A percentile compares a stretch with the other conserved stretches of the same genome.
These are phyloP conservation scores for Oreocharis arfaki DNA, from an alignment of 2,113 vertebrate species.

Conservation along the genomic window DNA sequence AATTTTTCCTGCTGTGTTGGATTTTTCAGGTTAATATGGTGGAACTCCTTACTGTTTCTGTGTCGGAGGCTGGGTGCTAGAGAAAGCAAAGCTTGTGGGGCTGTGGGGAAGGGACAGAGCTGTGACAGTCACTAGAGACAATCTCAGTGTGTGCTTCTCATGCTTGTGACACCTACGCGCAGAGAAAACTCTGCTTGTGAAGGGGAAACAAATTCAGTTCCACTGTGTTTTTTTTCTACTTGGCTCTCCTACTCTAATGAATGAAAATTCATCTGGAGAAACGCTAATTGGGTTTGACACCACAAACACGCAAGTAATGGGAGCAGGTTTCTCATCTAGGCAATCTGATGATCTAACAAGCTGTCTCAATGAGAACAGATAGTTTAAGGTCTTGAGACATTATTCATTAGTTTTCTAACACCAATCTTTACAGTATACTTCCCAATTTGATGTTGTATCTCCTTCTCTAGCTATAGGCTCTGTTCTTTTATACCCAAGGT, in stretches of 20 bases:
- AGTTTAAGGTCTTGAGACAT: constrained; percentile 44
- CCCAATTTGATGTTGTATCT: neutral
- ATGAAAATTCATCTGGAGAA: constrained; percentile 30
- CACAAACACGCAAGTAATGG: constrained; percentile 13
- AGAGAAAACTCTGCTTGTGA: neutral
- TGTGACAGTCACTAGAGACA: neutral
- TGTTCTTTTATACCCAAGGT: constrained; percentile 23
- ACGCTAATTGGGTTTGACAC: constrained; percentile 22
- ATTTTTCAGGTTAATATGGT: neutral
- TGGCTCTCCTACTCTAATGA: constrained; percentile 4
- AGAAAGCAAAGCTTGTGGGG: neutral
- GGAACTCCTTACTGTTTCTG: neutral
- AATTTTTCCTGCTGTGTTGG: neutral
- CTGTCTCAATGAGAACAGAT: constrained; percentile 48
- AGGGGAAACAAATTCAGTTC: neutral
- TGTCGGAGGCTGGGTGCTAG: neutral
- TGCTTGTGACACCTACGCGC: neutral
- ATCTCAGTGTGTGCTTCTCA: neutral
- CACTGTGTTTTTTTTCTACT: neutral
- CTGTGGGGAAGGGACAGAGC: neutral
- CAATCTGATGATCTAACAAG: constrained; percentile 41
- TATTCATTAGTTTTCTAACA: constrained; percentile 52
- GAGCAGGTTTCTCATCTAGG: constrained; percentile 45
- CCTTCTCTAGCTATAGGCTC: neutral
- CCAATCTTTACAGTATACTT: constrained; percentile 27